A percentile compares a stretch with the other conserved stretches of the same genome.
Conservation (phyloP, 2,888 invertebrate genomes). For the Pimpla rufipes region DNA sequence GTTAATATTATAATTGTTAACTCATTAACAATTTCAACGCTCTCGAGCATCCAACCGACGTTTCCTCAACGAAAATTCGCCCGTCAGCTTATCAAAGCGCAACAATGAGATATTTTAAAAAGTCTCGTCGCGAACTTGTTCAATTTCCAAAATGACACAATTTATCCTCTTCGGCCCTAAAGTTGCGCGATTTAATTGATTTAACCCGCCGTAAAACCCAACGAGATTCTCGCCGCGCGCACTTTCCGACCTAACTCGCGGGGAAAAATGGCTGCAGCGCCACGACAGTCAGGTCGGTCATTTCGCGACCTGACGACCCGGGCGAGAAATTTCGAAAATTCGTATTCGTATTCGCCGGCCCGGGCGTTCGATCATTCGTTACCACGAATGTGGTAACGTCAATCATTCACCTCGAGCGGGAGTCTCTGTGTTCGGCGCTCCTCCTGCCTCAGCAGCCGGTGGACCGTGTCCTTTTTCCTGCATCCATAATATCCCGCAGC, state of each 20-base stretch:
- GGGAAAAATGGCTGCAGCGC: conserved; percentile 31
- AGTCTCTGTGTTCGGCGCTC: conserved; percentile 49
- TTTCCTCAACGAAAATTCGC: no score
- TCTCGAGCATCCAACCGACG: no score
- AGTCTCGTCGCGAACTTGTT: no score
- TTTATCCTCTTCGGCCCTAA: no score
- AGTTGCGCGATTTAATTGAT: no score
- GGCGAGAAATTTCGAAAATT: conserved; percentile 75
- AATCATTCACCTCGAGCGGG: conserved; percentile 73
- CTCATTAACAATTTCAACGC: no score
- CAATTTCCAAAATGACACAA: no score
- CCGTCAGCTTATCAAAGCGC: no score
- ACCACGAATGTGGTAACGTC: conserved; percentile 68
- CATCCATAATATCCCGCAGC: conserved; percentile 25
- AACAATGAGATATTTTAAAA: no score
- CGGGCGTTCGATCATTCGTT: conserved; percentile 75
- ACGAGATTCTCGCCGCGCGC: background rate
- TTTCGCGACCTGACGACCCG: conserved; percentile 51
- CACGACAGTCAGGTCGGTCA: conserved; percentile 32
- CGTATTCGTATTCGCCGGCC: conserved; percentile 59
- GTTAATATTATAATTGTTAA: no score
- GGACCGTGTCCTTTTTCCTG: conserved; percentile 18
- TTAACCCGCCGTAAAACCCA: no score
- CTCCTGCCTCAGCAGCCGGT: background rate
- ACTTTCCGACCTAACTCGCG: conserved; percentile 8